Base-by-base conservation (phyloP, 2,797 vertebrate genomes). In the Girardinus metallicus region DNA sequence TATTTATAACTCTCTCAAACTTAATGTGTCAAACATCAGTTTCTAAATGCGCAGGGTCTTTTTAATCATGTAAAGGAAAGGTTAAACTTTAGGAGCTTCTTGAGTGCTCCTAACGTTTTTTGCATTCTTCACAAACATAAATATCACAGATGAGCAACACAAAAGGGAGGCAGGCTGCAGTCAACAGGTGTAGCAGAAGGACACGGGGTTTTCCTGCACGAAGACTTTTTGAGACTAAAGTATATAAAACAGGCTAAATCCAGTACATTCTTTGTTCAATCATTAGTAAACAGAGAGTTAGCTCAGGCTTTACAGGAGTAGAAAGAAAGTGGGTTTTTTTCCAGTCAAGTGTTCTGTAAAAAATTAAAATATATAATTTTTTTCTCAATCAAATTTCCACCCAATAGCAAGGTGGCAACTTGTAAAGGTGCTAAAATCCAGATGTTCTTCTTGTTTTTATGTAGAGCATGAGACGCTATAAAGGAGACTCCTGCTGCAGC, bases 151-250 rank as follows among this genome's bases (percentile, higher is more conserved):
- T 80, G 83, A 79, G 77, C 51, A 2, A 79, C 84, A 89, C 64
- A 41, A 47, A 74, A 80, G 77, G 75, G 80, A 47, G 43, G 73
- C 85, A 83, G 83, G n/a, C 76, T 72, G 85, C 64, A 78, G 83
- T 72, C 49, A 92, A 91, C 91, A 92, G 93, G 92, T 93, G 90
- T 83, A 82, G 80, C 31, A 46, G 62, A 86, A 55, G 44, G 73
- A 77, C 62, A 64, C 76, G 55, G 18, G 72, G 49, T 81, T 77
- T 64, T 66, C 18, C 34, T 66, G 57, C 29, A 64, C 3, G 0
- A 64, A 64, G 62, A 4, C 31, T 16, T 62, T 36, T 12, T 62
- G 60, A 36, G 31, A 36, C 31, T 64, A 31, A 64, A 18, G 16
- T 36, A 10, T 11, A 34, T 21, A 36, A 64, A 64, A 64, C 34